Evolutionary conservation across 2,888 invertebrate species (phyloP).

Genomic region (Arrhopalites spinosus): DNA sequence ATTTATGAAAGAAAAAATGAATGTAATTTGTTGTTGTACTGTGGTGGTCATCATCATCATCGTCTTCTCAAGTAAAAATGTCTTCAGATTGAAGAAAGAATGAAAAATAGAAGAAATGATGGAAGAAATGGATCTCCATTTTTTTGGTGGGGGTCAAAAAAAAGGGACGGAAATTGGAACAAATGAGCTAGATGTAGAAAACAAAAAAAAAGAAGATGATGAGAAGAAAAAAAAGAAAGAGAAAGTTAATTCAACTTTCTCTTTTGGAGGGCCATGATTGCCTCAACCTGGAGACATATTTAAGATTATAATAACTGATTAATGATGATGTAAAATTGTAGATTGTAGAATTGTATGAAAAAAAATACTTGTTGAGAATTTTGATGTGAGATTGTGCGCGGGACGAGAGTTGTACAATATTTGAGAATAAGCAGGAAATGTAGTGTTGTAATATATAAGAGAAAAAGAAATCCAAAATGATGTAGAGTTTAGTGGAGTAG

Average conservation of each 20-base stretch:
- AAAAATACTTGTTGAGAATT: conserved; percentile 19
- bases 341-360: conserved; percentile 10
- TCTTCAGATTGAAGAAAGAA: neutral
- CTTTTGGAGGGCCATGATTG: conserved; percentile 29
- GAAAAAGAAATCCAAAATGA: neutral
- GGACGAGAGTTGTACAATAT: conserved; percentile 4
- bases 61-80: neutral
- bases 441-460: too few relatives aligned
- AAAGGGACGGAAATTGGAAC: conserved; percentile 34
- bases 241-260: conserved; percentile 4
- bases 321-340: neutral
- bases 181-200: conserved; percentile 31
- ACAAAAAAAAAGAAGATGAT: too few relatives aligned
- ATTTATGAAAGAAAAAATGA: neutral
- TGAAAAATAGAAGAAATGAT: neutral
- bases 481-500: neutral
- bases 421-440: neutral
- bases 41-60: neutral
- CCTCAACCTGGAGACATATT: conserved; percentile 37
- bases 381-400: conserved; percentile 23
- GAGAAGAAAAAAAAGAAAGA: too few relatives aligned
- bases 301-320: conserved; percentile 12
- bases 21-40: neutral
- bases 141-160: conserved; percentile 21
- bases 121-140: neutral